These are phyloP conservation scores for Tapera naevia DNA, from an alignment of 2,797 vertebrate genomes.

Conservation along the genomic window DNA sequence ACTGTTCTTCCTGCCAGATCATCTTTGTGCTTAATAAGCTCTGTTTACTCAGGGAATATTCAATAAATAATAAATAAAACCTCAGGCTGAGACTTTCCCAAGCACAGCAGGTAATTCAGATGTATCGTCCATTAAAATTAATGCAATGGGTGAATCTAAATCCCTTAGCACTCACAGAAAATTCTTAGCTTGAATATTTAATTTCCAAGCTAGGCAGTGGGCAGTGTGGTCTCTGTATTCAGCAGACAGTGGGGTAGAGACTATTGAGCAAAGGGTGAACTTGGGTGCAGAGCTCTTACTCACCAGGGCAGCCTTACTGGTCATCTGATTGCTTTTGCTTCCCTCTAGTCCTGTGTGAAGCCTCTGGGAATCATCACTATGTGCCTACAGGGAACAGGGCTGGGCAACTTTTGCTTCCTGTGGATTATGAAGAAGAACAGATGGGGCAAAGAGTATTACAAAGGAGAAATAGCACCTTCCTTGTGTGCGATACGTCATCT, in stretches of 20 bases:
- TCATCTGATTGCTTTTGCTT: background rate
- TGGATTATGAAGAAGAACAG: background rate
- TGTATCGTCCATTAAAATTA: slow-evolving; percentile 42
- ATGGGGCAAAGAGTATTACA: background rate
- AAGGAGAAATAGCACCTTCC: background rate
- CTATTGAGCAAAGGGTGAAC: background rate
- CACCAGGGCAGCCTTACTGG: background rate
- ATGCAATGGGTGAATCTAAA: slow-evolving; percentile 33
- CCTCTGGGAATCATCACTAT: background rate
- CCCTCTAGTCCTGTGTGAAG: rapidly evolving
- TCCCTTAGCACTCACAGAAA: background rate
- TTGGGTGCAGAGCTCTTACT: background rate
- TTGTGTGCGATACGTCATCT: background rate
- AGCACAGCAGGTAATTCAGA: slow-evolving; percentile 42
- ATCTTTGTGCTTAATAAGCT: slow-evolving; percentile 41
- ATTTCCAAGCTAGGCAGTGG: background rate
- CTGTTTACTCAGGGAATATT: slow-evolving; percentile 52
- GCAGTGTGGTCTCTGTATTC: background rate
- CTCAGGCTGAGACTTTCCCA: slow-evolving; percentile 15
- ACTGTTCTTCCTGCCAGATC: background rate
- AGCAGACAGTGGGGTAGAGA: background rate
- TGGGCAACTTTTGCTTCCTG: background rate
- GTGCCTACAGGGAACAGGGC: background rate
- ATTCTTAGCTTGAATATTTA: slow-evolving; percentile 4
- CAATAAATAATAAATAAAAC: slow-evolving; percentile 70